Percentiles rank a stretch among this genome's conserved stretches.
Evolutionary conservation across 1,140 invertebrate species (phyloP).

Genomic region (Drosophila suzukii): DNA sequence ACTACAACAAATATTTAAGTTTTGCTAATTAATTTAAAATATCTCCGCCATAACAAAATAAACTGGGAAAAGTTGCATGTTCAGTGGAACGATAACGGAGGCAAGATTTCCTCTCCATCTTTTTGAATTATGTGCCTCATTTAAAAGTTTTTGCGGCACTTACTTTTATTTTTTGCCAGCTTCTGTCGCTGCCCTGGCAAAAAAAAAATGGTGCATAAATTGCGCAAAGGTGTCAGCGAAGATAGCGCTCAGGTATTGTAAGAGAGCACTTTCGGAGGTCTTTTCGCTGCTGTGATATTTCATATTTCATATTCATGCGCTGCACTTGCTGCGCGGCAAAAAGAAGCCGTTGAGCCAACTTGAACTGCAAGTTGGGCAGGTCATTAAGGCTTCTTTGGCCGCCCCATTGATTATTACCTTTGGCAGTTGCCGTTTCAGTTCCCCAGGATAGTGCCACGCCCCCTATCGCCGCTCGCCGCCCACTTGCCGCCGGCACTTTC

Average conservation of each 20-base stretch:
- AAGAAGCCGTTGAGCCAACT: conserved; percentile 63
- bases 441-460: background rate
- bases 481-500: conserved; percentile 31
- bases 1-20: conserved; percentile 77
- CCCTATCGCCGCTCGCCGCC: conserved; percentile 34
- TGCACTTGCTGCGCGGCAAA: conserved; percentile 44
- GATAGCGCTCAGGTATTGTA: conserved; percentile 56
- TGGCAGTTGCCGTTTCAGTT: conserved; percentile 5
- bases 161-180: conserved; percentile 43
- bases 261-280: conserved; percentile 24
- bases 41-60: conserved; percentile 43
- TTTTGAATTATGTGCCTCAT: conserved; percentile 79
- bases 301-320: conserved; percentile 73
- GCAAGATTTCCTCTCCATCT: conserved; percentile 42
- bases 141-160: conserved; percentile 73
- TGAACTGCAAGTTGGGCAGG: conserved; percentile 63
- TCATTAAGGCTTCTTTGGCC: conserved; percentile 63
- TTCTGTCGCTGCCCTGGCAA: conserved; percentile 4
- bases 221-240: conserved; percentile 74
- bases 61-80: background rate
- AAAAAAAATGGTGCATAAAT: conserved; percentile 72
- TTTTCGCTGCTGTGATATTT: conserved; percentile 54
- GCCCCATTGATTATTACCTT: conserved; percentile 64
- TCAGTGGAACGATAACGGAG: conserved; percentile 3
- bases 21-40: conserved; percentile 79